Base-by-base conservation (phyloP, 2,888 invertebrate species). In the Caenorhabditis virilis region DNA sequence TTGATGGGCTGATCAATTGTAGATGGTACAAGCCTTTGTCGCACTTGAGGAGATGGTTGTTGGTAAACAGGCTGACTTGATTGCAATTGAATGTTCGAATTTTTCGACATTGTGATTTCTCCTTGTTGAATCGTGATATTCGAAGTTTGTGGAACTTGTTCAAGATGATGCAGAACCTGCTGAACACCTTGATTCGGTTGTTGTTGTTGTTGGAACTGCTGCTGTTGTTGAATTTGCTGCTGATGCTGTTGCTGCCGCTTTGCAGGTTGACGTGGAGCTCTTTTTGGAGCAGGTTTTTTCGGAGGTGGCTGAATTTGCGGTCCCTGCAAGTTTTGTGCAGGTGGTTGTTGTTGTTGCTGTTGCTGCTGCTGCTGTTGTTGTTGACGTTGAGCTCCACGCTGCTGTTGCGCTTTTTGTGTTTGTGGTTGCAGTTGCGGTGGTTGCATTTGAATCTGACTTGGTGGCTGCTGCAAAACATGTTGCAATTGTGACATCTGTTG, bases 11-110 rank as follows among this genome's bases (percentile, higher is more conserved):
- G n/a, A n/a, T n/a, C n/a, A n/a, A n/a, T n/a, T n/a, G n/a, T n/a
- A n/a, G n/a, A n/a, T n/a, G n/a, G n/a, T n/a, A n/a, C n/a, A n/a
- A n/a, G n/a, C n/a, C n/a, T n/a, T n/a, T n/a, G n/a, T n/a, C n/a
- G n/a, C n/a, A n/a, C n/a, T n/a, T 52, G 52, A 47, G 54, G 50
- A 43, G 61, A 50, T 16, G 50, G 46, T 50, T 55, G 54, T 55
- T 61, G 50, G 56, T 59, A 55, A 36, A 50, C 61, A n/a, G 61
- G 50, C 2, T 30, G 13, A 30, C 13, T 30, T 30, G 13, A 30
- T 9, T 9, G 30, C 30, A 30, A 13, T 9, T 9, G 7, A 13
- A 30, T 30, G 30, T 9, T 30, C 13, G 13, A 30, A 30, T 9
- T 30, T 6, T 9, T 30, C 13, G 7, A 30, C 6, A 30, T 13